These are phyloP conservation scores for Phymanthus crucifer DNA, from an alignment of 92 coral and sea anemone species.

Conservation along the genomic window DNA sequence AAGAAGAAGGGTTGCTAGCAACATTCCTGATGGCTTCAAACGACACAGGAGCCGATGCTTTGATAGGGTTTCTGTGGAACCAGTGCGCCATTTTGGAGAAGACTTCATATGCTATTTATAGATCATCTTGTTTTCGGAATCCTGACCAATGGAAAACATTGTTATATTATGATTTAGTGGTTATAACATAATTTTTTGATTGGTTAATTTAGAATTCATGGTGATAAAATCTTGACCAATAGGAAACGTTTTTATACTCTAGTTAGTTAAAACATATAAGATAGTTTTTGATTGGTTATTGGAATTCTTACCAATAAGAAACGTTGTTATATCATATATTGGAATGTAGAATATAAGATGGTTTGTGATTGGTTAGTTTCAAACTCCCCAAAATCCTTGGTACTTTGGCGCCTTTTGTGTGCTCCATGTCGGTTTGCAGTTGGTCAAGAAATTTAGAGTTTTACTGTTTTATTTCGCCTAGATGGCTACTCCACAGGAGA, in stretches of 20 bases:
- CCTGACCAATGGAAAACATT: conserved; percentile 24
- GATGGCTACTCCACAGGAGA: conserved; percentile 49
- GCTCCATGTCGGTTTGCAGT: not conserved
- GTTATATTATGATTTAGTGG: no score
- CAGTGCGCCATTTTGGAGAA: conserved; percentile 90
- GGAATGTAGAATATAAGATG: not conserved
- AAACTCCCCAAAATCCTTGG: not conserved
- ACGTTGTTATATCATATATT: no score
- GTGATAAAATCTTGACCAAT: no score
- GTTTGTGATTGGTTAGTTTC: conserved; percentile 46
- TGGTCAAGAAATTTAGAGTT: not conserved
- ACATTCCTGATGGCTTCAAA: conserved; percentile 84
- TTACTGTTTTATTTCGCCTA: not conserved
- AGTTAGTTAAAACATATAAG: no score
- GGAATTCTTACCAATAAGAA: no score
- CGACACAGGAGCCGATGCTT: conserved; percentile 97
- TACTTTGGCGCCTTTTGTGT: not conserved
- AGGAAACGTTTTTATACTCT: no score
- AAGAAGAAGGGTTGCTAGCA: conserved; percentile 72
- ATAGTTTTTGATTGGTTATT: not conserved
- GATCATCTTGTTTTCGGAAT: not conserved
- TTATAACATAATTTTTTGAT: no score
- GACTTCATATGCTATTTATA: conserved; percentile 59
- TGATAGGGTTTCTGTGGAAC: conserved; percentile 98
- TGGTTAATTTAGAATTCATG: no score